phyloP scores from a whole-genome alignment of 2,113 vertebrate species.

The Prionailurus viverrinus region DNA sequence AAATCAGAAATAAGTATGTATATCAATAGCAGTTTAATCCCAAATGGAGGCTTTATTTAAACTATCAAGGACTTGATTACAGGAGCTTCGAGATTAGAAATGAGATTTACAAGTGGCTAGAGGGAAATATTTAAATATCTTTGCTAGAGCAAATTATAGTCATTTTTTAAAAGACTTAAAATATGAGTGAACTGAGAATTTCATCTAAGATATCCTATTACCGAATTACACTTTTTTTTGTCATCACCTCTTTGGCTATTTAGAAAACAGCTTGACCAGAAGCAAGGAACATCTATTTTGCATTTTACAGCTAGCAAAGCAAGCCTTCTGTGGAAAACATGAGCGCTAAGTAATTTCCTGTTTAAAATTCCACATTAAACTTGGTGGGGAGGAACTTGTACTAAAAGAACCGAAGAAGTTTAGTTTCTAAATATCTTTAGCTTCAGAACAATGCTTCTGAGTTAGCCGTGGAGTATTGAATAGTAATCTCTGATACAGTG shows the following conservation, averaged over 20 bases:
- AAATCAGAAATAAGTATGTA: slow-evolving; percentile 83
- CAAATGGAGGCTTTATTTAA: slow-evolving; percentile 84
- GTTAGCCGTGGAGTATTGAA: background rate
- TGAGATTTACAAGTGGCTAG: slow-evolving; percentile 85
- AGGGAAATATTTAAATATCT: slow-evolving; percentile 84
- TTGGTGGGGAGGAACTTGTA: background rate
- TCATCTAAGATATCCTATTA: slow-evolving; percentile 69
- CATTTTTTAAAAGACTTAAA: slow-evolving; percentile 80
- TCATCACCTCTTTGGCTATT: slow-evolving; percentile 68
- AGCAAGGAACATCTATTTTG: slow-evolving; percentile 55
- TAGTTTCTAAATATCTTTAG: slow-evolving; percentile 42
- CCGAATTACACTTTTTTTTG: slow-evolving; percentile 47
- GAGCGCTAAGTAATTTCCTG: slow-evolving; percentile 9
- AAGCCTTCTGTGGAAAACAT: slow-evolving; percentile 52
- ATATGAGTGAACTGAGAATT: slow-evolving; percentile 78
- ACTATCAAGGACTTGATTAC: slow-evolving; percentile 83
- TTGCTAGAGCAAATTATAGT: slow-evolving; percentile 80
- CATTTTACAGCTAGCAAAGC: slow-evolving; percentile 34
- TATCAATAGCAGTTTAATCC: slow-evolving; percentile 84
- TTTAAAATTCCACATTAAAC: slow-evolving; percentile 60
- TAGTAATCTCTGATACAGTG: background rate
- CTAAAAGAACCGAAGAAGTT: background rate
- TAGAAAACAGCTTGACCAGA: slow-evolving; percentile 73
- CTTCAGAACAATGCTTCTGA: background rate
- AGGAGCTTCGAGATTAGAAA: slow-evolving; percentile 83